These are phyloP conservation scores for Eristalis intricaria DNA, from an alignment of 2,888 invertebrate genomes.

Conservation along the genomic window DNA sequence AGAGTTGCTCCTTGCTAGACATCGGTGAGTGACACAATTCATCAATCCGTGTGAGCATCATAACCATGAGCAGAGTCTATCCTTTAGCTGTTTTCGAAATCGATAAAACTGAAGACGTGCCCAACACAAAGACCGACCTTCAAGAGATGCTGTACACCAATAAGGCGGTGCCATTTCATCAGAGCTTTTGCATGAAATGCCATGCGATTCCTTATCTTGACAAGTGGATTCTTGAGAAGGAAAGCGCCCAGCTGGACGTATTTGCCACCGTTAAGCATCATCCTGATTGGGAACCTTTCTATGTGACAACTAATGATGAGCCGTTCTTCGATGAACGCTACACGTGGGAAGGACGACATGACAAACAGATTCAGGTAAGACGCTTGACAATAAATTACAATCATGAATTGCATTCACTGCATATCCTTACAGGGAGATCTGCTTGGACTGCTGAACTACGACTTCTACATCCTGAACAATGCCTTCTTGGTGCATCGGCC, in stretches of 20 bases:
- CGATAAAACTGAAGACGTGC: conserved; percentile 8
- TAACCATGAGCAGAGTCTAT: conserved; percentile 20
- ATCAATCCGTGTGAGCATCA: no score
- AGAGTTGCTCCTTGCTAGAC: conserved; percentile 8
- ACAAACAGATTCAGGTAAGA: conserved; percentile 50
- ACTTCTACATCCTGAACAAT: conserved; percentile 37
- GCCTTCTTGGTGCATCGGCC: conserved; percentile 46
- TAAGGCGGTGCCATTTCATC: conserved; percentile 44
- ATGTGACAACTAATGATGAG: conserved; percentile 45
- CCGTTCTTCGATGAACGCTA: conserved; percentile 47
- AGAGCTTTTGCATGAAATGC: conserved; percentile 22
- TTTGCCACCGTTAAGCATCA: conserved; percentile 28
- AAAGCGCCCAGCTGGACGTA: conserved; percentile 5
- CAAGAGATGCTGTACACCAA: conserved; percentile 10
- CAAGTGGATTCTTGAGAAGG: conserved; percentile 1
- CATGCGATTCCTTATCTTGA: conserved; percentile 38
- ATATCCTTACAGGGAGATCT: conserved; percentile 24
- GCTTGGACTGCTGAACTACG: conserved; percentile 28
- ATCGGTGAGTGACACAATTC: conserved; percentile 14
- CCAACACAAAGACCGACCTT: conserved; percentile 39
- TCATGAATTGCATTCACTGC: not conserved
- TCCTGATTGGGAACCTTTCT: conserved; percentile 33
- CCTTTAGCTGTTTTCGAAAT: conserved; percentile 49
- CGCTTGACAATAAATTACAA: not conserved
- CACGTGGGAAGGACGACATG: conserved; percentile 51